A percentile compares a stretch with the other conserved stretches of the same genome.
Evolutionary conservation across 2,797 vertebrate species (phyloP).

Genomic region (Capromys pilorides): DNA sequence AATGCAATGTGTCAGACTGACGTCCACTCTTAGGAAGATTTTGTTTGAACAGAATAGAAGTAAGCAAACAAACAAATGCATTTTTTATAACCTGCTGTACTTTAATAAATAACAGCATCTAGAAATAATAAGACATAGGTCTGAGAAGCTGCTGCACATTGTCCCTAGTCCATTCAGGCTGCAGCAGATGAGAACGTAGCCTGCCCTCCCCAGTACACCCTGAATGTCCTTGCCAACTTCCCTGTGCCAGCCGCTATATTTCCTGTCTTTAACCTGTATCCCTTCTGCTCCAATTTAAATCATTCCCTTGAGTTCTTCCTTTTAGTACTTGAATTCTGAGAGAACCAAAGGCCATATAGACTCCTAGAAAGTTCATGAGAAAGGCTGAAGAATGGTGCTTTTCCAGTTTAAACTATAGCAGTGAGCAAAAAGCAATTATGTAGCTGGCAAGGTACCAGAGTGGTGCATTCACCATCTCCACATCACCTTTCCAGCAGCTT

Average conservation of each 20-base stretch:
- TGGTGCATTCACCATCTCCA: neutral
- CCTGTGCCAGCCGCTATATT: neutral
- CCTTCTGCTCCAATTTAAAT: constrained; percentile 30
- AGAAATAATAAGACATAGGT: neutral
- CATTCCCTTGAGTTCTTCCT: neutral
- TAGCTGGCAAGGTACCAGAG: neutral
- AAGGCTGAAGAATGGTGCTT: constrained; percentile 25
- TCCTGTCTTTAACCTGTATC: constrained; percentile 32
- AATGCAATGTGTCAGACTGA: neutral
- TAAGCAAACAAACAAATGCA: neutral
- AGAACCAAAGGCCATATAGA: neutral
- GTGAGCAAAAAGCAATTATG: constrained; percentile 37
- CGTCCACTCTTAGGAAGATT: neutral
- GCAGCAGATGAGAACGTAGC: neutral
- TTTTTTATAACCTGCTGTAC: neutral
- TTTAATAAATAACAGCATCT: neutral
- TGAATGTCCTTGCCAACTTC: neutral
- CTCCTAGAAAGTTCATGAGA: constrained; percentile 14
- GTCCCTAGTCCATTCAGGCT: accelerated
- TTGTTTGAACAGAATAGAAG: neutral
- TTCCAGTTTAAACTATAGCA: constrained; percentile 38
- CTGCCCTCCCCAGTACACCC: too few species aligned
- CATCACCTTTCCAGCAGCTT: neutral
- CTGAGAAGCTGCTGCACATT: neutral
- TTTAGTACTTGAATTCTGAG: constrained; percentile 33